These are phyloP conservation scores for Pao palembangensis DNA, from an alignment of 2,113 vertebrate genomes.

Conservation along the genomic window DNA sequence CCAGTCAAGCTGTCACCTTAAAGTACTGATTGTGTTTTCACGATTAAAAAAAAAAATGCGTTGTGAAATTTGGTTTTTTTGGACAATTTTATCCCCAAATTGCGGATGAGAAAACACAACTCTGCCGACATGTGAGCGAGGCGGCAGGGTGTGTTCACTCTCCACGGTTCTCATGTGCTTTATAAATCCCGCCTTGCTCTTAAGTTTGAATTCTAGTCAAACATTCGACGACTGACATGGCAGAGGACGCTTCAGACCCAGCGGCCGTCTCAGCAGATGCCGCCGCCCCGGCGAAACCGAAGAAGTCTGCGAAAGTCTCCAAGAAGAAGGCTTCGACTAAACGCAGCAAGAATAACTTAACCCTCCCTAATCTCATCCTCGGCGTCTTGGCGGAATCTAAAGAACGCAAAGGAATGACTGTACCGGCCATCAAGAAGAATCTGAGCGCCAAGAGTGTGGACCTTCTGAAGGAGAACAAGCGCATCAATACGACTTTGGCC, in stretches of 20 bases:
- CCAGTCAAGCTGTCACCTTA: too few species aligned
- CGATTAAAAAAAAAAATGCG: too few species aligned
- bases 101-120: constrained; percentile 32
- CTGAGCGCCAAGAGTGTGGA: constrained; percentile 15
- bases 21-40: too few species aligned
- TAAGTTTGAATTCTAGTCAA: background rate
- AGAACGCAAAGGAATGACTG: constrained; percentile 12
- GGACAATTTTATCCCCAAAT: background rate
- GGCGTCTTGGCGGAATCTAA: constrained; percentile 11
- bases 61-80: too few species aligned
- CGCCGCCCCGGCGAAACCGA: constrained; percentile 3
- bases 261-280: constrained; percentile 6
- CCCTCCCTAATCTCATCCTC: constrained; percentile 11
- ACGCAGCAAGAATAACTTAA: background rate
- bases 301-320: background rate
- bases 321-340: constrained; percentile 21
- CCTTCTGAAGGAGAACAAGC: constrained; percentile 2
- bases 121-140: background rate
- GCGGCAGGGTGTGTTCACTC: constrained; percentile 1
- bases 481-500: background rate
- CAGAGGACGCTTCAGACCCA: constrained; percentile 5
- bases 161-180: constrained; percentile 61
- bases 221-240: background rate
- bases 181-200: constrained; percentile 4
- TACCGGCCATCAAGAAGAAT: constrained; percentile 23